phyloP scores from a whole-genome alignment of 2,888 invertebrate genomes.

The Philonicus albiceps region DNA sequence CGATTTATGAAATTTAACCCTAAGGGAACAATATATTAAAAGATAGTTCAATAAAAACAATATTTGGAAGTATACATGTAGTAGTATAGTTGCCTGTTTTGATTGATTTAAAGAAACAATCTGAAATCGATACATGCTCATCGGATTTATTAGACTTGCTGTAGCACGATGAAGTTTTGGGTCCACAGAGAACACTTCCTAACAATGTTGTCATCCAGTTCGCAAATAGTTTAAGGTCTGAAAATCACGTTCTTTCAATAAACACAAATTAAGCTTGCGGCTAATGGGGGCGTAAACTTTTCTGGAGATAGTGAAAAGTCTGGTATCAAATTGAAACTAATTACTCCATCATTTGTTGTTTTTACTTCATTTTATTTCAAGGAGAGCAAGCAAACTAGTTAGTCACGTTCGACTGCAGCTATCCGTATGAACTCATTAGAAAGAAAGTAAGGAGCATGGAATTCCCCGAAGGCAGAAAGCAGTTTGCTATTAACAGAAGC shows the following conservation, averaged over 20 bases:
- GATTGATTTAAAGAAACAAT: not conserved
- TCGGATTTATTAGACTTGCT: not conserved
- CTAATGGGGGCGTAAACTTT: conserved; percentile 13
- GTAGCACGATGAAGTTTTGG: not conserved
- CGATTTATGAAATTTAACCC: not conserved
- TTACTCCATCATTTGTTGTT: conserved; percentile 35
- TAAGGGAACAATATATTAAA: not conserved
- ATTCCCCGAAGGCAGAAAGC: not conserved
- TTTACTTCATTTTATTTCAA: conserved; percentile 10
- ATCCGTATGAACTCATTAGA: conserved; percentile 27
- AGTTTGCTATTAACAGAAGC: not conserved
- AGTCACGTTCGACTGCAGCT: conserved; percentile 21
- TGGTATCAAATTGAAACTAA: conserved; percentile 29
- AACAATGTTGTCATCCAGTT: conserved; percentile 8
- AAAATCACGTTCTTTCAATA: conserved; percentile 26
- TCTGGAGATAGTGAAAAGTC: conserved; percentile 25
- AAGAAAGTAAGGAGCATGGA: not conserved
- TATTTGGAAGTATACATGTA: not conserved
- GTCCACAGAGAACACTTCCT: not conserved
- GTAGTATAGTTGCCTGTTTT: not conserved
- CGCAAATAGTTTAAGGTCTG: conserved; percentile 6
- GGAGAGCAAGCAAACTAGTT: conserved; percentile 7
- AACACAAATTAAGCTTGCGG: conserved; percentile 22
- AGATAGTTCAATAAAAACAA: not conserved
- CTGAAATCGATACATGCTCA: not conserved